Evolutionary conservation across 2,113 vertebrate species (phyloP), one percentile per base, ranked within the genome.

Genomic region (Chloropsis cyanopogon): DNA sequence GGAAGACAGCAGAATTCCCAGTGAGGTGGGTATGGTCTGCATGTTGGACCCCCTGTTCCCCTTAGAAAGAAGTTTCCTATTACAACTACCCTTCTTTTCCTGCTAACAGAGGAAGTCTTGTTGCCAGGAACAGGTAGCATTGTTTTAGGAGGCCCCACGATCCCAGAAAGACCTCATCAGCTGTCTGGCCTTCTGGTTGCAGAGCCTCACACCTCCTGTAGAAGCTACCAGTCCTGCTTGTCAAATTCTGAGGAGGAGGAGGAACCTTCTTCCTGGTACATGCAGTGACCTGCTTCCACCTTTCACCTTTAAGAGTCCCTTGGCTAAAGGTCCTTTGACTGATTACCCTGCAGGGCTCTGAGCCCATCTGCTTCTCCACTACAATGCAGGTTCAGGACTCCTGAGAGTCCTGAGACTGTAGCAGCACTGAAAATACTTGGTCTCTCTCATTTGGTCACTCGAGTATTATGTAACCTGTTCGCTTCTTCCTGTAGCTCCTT

Each of bases 51-150:
- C 33, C 22, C 33, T 4, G 1, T 7, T 37, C 39, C 39, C 33
- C 39, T 63, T 13, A 46, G 25, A 44, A 82, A 60, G 25, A 25
- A 1, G 4, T 63, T 24, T 53, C 33, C 39, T 33, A 9, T 33
- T 16, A 53, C 14, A 63, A 22, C 9, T 33, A 37, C 4, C 3
- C 41, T 23, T 72, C 47, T 37, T 54, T 72, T 63, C 28, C 28
- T 64, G 41, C 42, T 49, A 65, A n/a, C 23, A 65, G 39, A 23
- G 41, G 15, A 64, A n/a, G 15, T 8, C 23, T 15, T 39, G 19
- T 41, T 84, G 59, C 11, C 3, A 2, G 28, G 9, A 33, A 63
- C n/a, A 41, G 23, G 28, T 5, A 31, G 22, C 1, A 0, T 4
- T 73, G 59, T 47, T 46, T 47, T 24, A 75, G 41, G 29, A 65